phyloP scores from a whole-genome alignment of 1,140 invertebrate genomes.

The Linepithema humile region DNA sequence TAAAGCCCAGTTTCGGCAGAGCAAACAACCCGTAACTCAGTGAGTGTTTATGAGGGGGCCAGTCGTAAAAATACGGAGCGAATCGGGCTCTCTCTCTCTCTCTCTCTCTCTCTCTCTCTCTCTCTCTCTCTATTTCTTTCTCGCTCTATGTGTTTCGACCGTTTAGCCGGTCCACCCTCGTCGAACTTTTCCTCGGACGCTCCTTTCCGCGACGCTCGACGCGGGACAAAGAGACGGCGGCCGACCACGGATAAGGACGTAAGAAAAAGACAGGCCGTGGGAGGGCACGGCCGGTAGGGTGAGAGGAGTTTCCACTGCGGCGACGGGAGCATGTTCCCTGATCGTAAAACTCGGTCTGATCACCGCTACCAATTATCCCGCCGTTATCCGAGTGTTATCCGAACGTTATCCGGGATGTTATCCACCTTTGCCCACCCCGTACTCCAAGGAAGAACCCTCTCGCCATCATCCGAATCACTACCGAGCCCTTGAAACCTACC shows the following conservation, averaged over 20 bases:
- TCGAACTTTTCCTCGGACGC: conserved; percentile 52
- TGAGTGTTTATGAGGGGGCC: conserved; percentile 81
- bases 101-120: conserved; percentile 25
- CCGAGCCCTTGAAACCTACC: conserved; percentile 71
- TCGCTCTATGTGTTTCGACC: conserved; percentile 42
- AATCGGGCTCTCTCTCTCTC: conserved; percentile 66
- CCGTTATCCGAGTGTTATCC: conserved; percentile 82
- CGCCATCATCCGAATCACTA: conserved; percentile 74
- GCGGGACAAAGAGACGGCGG: conserved; percentile 64
- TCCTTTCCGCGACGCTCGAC: conserved; percentile 16
- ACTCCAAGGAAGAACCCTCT: conserved; percentile 66
- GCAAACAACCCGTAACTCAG: conserved; percentile 82
- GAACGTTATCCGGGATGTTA: conserved; percentile 81
- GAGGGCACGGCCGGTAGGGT: conserved; percentile 11
- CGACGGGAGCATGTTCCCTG: conserved; percentile 78
- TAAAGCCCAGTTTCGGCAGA: conserved; percentile 76
- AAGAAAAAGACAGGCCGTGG: conserved; percentile 51
- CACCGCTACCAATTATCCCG: conserved; percentile 84
- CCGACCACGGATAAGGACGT: conserved; percentile 41
- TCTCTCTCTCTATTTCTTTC: too few species aligned
- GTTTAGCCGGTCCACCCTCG: conserved; percentile 57
- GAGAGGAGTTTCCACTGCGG: conserved; percentile 54
- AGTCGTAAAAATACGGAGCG: conserved; percentile 80
- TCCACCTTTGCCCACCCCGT: conserved; percentile 73
- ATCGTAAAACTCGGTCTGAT: conserved; percentile 84